phyloP scores from a whole-genome alignment of 2,797 vertebrate species.

The Sebastes wilsoni region DNA sequence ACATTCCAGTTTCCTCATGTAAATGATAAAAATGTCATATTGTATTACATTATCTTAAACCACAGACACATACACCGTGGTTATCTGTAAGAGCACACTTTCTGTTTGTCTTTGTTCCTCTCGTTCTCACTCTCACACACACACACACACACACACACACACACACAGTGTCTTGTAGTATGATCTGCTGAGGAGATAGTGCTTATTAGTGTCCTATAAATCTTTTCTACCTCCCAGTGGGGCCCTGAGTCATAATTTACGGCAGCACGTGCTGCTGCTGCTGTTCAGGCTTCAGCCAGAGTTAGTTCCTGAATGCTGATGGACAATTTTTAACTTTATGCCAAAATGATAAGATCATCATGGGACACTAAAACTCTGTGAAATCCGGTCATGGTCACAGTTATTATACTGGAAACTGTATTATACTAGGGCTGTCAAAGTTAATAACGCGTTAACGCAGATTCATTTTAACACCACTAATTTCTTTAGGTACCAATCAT shows the following conservation, averaged over 20 bases:
- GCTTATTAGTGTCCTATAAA: conserved; percentile 75
- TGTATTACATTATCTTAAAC: background rate
- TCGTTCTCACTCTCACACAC: background rate
- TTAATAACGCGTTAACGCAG: too few relatives aligned
- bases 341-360: conserved; percentile 12
- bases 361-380: background rate
- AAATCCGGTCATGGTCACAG: background rate
- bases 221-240: conserved; percentile 59
- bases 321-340: conserved; percentile 12
- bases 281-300: conserved; percentile 27
- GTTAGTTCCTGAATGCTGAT: background rate
- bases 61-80: background rate
- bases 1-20: background rate
- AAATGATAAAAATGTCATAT: background rate
- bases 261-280: conserved; percentile 37
- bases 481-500: too few relatives aligned
- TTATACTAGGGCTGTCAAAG: background rate
- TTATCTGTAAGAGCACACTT: background rate
- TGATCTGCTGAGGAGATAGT: conserved; percentile 61
- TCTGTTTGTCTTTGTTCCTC: background rate
- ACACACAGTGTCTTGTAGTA: conserved; percentile 13
- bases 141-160: background rate
- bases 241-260: conserved; percentile 58
- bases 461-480: too few relatives aligned
- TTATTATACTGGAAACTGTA: background rate